Evolutionary conservation across 1,140 invertebrate species (phyloP).

Genomic region (Centruroides vittatus): DNA sequence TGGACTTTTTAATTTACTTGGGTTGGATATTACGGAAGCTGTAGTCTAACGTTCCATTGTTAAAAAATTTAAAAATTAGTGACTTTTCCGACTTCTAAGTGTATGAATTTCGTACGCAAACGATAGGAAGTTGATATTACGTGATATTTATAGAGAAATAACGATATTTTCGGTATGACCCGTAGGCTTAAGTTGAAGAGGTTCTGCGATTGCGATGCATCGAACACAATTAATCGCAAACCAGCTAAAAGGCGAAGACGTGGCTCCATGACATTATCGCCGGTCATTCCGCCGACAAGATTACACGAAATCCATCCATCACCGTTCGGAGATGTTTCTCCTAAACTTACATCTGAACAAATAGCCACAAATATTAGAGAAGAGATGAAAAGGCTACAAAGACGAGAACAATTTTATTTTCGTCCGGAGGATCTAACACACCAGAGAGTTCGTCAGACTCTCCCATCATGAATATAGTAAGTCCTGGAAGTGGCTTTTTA

Average conservation of each 20-base stretch:
- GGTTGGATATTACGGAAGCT: too few relatives aligned
- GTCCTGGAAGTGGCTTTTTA: conserved; percentile 25
- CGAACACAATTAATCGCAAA: conserved; percentile 47
- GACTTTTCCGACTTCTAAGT: too few relatives aligned
- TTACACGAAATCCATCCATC: conserved; percentile 43
- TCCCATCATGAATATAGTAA: neutral
- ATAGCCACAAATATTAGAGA: conserved; percentile 81
- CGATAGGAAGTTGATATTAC: too few relatives aligned
- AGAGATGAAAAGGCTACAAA: conserved; percentile 76
- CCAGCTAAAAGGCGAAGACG: conserved; percentile 75
- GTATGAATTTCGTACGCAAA: too few relatives aligned
- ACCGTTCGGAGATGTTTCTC: conserved; percentile 55
- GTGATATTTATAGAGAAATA: too few relatives aligned
- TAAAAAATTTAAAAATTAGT: too few relatives aligned
- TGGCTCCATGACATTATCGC: conserved; percentile 58
- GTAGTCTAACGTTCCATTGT: too few relatives aligned
- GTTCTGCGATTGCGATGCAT: conserved; percentile 80
- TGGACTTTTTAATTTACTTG: too few relatives aligned
- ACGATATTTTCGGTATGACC: too few relatives aligned
- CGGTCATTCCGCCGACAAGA: conserved; percentile 44
- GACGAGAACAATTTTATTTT: conserved; percentile 36
- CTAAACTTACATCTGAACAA: conserved; percentile 31
- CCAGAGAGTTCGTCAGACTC: conserved; percentile 5
- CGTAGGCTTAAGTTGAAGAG: conserved; percentile 46
- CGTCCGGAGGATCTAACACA: conserved; percentile 36